Percentiles rank a stretch among this genome's conserved stretches.
Conservation (phyloP, 2,888 invertebrate species). For the Conomelus anceps region DNA sequence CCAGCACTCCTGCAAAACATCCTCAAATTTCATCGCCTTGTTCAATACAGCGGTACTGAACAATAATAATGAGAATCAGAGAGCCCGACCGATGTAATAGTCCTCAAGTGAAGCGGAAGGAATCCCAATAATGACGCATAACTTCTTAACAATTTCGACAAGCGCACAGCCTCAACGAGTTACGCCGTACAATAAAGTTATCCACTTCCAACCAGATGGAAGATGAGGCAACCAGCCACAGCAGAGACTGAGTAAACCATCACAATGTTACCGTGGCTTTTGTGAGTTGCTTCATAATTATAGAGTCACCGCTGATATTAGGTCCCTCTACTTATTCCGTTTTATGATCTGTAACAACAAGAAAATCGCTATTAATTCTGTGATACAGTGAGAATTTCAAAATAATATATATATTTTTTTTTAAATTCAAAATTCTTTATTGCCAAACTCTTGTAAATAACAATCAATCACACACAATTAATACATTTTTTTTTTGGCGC, state of each 20-base stretch:
- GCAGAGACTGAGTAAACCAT: no score
- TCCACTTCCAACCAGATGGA: background rate
- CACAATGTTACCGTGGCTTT: background rate
- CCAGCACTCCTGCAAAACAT: background rate
- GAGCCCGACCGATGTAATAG: background rate
- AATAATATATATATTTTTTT: background rate
- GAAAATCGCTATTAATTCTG: background rate
- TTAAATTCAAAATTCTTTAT: no score
- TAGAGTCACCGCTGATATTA: background rate
- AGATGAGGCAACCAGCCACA: background rate
- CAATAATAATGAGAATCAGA: background rate
- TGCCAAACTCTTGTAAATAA: no score
- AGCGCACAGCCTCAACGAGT: background rate
- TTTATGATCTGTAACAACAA: background rate
- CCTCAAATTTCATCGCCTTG: background rate
- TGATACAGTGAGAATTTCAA: background rate
- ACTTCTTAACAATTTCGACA: background rate
- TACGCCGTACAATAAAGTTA: background rate
- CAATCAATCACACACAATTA: no score
- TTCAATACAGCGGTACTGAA: no score
- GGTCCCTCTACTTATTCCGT: background rate
- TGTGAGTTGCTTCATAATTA: background rate
- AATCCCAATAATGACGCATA: background rate
- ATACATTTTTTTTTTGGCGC: no score
- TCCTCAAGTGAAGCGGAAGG: background rate